Percentiles rank a stretch among this genome's conserved stretches.
These are phyloP conservation scores for Zeus faber DNA, from an alignment of 2,113 vertebrate species.

Conservation along the genomic window DNA sequence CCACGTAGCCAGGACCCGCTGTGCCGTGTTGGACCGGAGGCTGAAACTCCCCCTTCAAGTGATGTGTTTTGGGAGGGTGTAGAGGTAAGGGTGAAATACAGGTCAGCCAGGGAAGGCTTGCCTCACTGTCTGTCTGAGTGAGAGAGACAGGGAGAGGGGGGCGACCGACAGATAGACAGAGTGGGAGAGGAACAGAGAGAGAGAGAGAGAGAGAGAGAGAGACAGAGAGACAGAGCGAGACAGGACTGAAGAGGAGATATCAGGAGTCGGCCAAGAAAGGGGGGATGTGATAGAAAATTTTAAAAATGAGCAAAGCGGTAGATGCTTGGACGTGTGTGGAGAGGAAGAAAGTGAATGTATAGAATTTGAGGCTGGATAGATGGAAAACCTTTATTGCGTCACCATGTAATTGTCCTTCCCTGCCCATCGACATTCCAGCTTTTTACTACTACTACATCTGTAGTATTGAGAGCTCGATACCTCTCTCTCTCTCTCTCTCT, in stretches of 20 bases:
- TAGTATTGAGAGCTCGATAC: too few relatives aligned
- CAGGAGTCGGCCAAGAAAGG: conserved; percentile 15
- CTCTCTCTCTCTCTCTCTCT: too few relatives aligned
- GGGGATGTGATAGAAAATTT: conserved; percentile 10
- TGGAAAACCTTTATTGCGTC: conserved; percentile 18
- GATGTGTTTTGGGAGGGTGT: conserved; percentile 55
- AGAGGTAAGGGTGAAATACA: conserved; percentile 67
- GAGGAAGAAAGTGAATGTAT: conserved; percentile 2
- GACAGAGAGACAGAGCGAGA: conserved; percentile 29
- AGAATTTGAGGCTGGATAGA: conserved; percentile 10
- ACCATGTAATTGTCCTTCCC: conserved; percentile 13
- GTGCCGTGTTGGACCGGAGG: conserved; percentile 28
- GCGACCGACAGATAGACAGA: conserved; percentile 30
- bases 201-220: conserved; percentile 40
- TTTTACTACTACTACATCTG: too few relatives aligned
- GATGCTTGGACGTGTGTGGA: conserved; percentile 25
- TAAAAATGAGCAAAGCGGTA: conserved; percentile 11
- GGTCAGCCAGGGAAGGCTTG: conserved; percentile 67
- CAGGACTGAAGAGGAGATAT: conserved; percentile 5
- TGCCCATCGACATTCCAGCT: too few relatives aligned
- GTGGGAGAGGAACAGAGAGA: conserved; percentile 35
- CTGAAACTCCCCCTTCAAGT: conserved; percentile 64
- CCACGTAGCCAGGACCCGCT: neutral
- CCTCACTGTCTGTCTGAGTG: conserved; percentile 56
- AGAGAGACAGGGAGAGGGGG: conserved; percentile 16